These are phyloP conservation scores for Mystacides longicornis DNA, from an alignment of 2,888 invertebrate species.

Conservation along the genomic window DNA sequence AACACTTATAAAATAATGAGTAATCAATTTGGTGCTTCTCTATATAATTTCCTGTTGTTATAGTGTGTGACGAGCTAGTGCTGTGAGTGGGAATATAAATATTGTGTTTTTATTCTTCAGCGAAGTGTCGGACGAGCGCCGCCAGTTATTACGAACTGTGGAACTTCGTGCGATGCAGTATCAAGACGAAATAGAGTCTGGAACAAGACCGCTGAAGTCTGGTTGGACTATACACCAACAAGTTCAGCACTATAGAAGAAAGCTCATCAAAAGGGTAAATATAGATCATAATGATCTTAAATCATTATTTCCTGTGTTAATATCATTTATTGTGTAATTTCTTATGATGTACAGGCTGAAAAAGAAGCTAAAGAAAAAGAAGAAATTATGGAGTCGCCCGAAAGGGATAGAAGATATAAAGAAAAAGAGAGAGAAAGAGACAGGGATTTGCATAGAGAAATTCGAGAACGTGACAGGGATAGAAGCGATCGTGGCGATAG, in stretches of 20 bases:
- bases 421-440: background rate
- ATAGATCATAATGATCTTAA: background rate
- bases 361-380: slow-evolving; percentile 25
- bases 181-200: slow-evolving; percentile 91
- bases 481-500: slow-evolving; percentile 33
- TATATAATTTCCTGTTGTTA: too few species aligned
- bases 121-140: slow-evolving; percentile 60
- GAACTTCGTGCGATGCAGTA: slow-evolving; percentile 93
- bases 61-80: too few species aligned
- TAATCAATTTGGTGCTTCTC: too few species aligned
- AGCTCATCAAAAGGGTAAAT: slow-evolving; percentile 74
- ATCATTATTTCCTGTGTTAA: background rate
- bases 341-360: slow-evolving; percentile 23
- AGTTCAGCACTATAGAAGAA: slow-evolving; percentile 83
- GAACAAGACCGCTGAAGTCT: slow-evolving; percentile 61
- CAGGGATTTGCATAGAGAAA: background rate
- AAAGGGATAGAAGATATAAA: slow-evolving; percentile 4
- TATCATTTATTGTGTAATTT: background rate
- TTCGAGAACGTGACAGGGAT: slow-evolving; percentile 17
- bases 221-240: slow-evolving; percentile 75
- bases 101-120: slow-evolving; percentile 32
- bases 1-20: too few species aligned
- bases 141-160: slow-evolving; percentile 77
- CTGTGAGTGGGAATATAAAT: too few species aligned
- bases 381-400: slow-evolving; percentile 21